phyloP scores from a whole-genome alignment of 2,113 vertebrate genomes.

The Triplophysa tibetana region DNA sequence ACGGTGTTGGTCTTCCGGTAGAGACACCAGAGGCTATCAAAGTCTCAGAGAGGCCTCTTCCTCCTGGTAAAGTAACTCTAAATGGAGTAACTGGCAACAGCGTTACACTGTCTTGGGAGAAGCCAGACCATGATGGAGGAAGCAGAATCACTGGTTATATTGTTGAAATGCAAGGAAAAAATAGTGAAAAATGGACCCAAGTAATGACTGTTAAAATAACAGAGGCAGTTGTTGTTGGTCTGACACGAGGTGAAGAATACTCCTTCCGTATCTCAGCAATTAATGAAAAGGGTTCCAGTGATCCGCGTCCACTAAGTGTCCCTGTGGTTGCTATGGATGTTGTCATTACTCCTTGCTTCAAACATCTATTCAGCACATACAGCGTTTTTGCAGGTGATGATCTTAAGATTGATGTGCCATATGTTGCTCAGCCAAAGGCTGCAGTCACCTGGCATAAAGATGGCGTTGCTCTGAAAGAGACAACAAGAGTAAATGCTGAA shows the following conservation, averaged over 20 bases:
- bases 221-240: constrained; percentile 82
- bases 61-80: constrained; percentile 94
- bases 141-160: constrained; percentile 94
- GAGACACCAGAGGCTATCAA: constrained; percentile 91
- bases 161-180: constrained; percentile 96
- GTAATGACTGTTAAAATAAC: constrained; percentile 91
- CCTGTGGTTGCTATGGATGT: constrained; percentile 95
- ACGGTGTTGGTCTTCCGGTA: constrained; percentile 90
- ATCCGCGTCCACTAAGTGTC: constrained; percentile 86
- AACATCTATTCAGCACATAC: constrained; percentile 87
- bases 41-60: constrained; percentile 93
- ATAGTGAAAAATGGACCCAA: constrained; percentile 92
- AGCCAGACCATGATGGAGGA: constrained; percentile 96
- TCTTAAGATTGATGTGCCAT: constrained; percentile 92
- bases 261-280: constrained; percentile 91
- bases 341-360: constrained; percentile 90
- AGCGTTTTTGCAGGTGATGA: constrained; percentile 94
- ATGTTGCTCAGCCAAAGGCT: constrained; percentile 87
- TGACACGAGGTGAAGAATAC: constrained; percentile 96
- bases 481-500: constrained; percentile 93
- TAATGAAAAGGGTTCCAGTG: constrained; percentile 96
- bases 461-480: constrained; percentile 83
- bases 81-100: constrained; percentile 88
- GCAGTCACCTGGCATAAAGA: constrained; percentile 88
- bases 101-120: constrained; percentile 92